Conservation (phyloP, 2,113 vertebrate genomes). For the Sula dactylatra region DNA sequence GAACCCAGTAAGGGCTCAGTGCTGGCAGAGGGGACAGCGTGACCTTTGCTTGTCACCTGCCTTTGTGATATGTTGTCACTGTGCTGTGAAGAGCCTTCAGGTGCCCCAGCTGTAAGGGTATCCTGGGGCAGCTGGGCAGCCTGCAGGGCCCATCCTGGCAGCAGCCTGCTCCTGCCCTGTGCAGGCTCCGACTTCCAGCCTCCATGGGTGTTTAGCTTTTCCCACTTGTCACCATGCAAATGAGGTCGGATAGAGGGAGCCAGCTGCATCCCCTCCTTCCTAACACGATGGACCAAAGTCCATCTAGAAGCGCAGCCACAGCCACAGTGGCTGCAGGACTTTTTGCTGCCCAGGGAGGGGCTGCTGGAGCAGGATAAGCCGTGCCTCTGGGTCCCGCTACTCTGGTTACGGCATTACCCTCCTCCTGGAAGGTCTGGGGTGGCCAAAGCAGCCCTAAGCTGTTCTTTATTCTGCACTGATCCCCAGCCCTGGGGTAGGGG, state of each 20-base stretch:
- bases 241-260: background rate
- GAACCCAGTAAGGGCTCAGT: fast-evolving
- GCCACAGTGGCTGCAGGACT: fast-evolving
- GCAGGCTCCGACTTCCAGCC: background rate
- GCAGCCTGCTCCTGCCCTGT: background rate
- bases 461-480: fast-evolving
- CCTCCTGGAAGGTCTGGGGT: background rate
- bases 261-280: background rate
- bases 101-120: background rate
- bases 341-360: background rate
- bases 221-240: background rate
- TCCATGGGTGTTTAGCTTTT: background rate
- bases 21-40: background rate
- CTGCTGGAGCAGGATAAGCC: fast-evolving
- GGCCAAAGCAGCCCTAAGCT: fast-evolving
- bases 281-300: background rate
- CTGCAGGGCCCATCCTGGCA: background rate
- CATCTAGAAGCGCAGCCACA: background rate
- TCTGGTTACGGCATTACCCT: background rate
- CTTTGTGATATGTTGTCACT: fast-evolving
- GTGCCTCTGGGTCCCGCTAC: fast-evolving
- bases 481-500: fast-evolving
- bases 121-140: background rate
- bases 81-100: background rate
- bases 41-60: background rate